Evolutionary conservation across 1,140 invertebrate genomes (phyloP).

Genomic region (Platyscapa corneri): DNA sequence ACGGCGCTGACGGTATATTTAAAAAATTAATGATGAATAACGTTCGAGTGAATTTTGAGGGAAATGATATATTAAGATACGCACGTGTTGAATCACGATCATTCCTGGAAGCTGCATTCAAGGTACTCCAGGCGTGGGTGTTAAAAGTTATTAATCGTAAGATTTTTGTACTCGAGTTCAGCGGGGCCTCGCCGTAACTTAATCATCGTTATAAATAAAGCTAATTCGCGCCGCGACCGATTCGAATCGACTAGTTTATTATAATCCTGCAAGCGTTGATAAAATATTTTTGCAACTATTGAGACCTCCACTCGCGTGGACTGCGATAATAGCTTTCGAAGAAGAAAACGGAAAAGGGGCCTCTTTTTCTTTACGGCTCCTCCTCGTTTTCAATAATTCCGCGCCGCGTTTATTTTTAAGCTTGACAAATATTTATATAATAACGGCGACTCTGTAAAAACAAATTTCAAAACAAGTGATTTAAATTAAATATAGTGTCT

Average conservation of each 20-base stretch:
- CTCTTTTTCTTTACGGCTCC: too few relatives aligned
- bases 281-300: too few relatives aligned
- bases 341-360: too few relatives aligned
- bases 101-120: slow-evolving; percentile 34
- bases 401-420: too few relatives aligned
- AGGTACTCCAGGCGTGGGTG: slow-evolving; percentile 27
- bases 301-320: too few relatives aligned
- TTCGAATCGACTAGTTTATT: background rate
- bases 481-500: too few relatives aligned
- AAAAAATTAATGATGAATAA: slow-evolving; percentile 12
- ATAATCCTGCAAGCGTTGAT: background rate
- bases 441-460: too few relatives aligned
- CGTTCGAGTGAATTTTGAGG: slow-evolving; percentile 9
- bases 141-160: slow-evolving; percentile 30
- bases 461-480: too few relatives aligned
- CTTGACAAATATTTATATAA: too few relatives aligned
- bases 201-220: slow-evolving; percentile 17
- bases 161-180: slow-evolving; percentile 19
- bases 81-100: slow-evolving; percentile 23
- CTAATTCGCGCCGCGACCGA: background rate
- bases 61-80: slow-evolving; percentile 25
- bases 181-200: background rate
- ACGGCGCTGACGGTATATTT: background rate
- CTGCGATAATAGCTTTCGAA: too few relatives aligned
- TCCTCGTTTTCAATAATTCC: too few relatives aligned